Evolutionary conservation across 2,888 invertebrate species (phyloP).

Genomic region (Chloromyia formosa): DNA sequence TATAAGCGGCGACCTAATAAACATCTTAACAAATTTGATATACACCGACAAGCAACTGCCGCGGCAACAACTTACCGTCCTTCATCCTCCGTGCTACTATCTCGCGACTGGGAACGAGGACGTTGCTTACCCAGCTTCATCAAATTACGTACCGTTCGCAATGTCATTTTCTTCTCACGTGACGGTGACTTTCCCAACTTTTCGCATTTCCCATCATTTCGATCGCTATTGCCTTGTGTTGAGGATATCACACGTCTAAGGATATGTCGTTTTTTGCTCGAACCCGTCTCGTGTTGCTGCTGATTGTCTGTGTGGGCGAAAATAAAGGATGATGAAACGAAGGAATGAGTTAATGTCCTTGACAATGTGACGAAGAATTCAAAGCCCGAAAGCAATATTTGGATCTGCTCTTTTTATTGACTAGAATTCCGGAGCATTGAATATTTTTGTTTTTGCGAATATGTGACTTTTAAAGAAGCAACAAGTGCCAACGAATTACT

Average conservation of each 20-base stretch:
- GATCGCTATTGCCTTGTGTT: conserved; percentile 48
- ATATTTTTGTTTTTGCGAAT: too few relatives aligned
- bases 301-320: conserved; percentile 25
- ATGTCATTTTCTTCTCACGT: conserved; percentile 57
- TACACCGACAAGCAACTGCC: conserved; percentile 1
- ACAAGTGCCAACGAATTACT: too few relatives aligned
- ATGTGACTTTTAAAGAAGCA: too few relatives aligned
- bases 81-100: conserved; percentile 61
- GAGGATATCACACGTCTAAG: conserved; percentile 56
- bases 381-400: too few relatives aligned
- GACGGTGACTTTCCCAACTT: conserved; percentile 56
- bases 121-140: conserved; percentile 57
- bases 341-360: too few relatives aligned
- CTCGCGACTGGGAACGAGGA: conserved; percentile 55
- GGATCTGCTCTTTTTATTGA: too few relatives aligned
- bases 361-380: too few relatives aligned
- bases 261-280: conserved; percentile 54
- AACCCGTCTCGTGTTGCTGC: not conserved
- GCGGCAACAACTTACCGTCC: conserved; percentile 53
- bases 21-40: conserved; percentile 37
- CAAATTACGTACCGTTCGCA: conserved; percentile 58
- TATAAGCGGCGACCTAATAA: conserved; percentile 53
- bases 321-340: too few relatives aligned
- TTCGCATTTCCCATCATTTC: conserved; percentile 55
- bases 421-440: too few relatives aligned